Conservation (phyloP, 2,797 vertebrate genomes). For the Buceros bicornis region DNA sequence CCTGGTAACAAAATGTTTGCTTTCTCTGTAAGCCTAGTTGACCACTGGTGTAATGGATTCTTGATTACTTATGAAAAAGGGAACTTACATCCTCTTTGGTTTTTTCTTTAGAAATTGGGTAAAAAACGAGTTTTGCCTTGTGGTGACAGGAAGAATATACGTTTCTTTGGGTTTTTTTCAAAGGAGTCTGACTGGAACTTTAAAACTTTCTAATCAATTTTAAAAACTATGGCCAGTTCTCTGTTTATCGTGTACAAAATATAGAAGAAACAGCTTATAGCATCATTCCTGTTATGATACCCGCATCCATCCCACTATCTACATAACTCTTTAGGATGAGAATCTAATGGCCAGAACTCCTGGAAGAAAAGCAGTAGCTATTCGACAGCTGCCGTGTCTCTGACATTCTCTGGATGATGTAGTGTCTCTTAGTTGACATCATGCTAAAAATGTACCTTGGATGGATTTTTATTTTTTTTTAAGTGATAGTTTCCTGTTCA, state of each 20-base stretch:
- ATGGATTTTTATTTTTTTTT: neutral
- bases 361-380: neutral
- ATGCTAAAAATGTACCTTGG: neutral
- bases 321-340: neutral
- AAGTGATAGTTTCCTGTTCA: constrained; percentile 20
- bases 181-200: neutral
- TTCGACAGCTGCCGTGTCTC: neutral
- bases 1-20: neutral
- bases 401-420: neutral
- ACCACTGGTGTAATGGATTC: neutral
- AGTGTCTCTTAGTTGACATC: neutral
- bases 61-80: neutral
- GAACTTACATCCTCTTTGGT: neutral
- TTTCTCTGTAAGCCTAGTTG: neutral
- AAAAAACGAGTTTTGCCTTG: neutral
- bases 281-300: neutral
- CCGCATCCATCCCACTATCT: neutral
- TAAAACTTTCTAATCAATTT: neutral
- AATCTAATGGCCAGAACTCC: neutral
- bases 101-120: neutral
- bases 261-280: neutral
- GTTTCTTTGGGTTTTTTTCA: neutral
- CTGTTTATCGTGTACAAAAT: neutral
- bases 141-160: neutral
- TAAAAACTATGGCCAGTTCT: neutral